Percentiles rank a stretch among this genome's conserved stretches.
Evolutionary conservation across 2,888 invertebrate species (phyloP).

Genomic region (Criorhina ranunculi): DNA sequence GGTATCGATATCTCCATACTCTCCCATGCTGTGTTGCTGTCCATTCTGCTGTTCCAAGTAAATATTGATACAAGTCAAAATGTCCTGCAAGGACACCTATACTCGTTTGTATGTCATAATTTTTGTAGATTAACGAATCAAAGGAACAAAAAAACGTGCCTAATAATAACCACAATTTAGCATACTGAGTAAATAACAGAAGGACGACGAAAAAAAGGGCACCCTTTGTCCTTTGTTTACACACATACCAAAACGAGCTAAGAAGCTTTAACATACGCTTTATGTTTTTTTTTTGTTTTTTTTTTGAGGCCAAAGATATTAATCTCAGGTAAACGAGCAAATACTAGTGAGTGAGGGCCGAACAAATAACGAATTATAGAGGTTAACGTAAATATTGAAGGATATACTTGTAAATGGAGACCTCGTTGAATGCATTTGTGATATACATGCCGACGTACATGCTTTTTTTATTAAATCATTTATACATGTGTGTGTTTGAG

Average conservation of each 20-base stretch:
- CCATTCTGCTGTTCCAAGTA: constrained; percentile 1
- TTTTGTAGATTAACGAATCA: constrained; percentile 47
- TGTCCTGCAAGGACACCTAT: constrained; percentile 2
- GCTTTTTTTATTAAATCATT: background rate
- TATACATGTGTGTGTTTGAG: background rate
- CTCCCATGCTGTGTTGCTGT: constrained; percentile 4
- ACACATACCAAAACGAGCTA: constrained; percentile 7
- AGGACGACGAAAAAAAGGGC: constrained; percentile 20
- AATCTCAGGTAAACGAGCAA: constrained; percentile 69
- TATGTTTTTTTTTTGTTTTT: constrained; percentile 26
- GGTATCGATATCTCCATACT: background rate
- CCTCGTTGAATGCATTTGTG: constrained; percentile 3
- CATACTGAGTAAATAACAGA: constrained; percentile 60
- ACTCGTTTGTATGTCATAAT: background rate
- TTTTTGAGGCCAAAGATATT: constrained; percentile 66
- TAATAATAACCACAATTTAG: constrained; percentile 60
- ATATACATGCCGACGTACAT: background rate
- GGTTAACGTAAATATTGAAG: constrained; percentile 50
- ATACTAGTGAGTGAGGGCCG: constrained; percentile 41
- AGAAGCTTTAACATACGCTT: constrained; percentile 21
- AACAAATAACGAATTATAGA: constrained; percentile 60
- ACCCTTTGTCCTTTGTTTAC: constrained; percentile 38
- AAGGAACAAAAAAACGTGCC: constrained; percentile 24
- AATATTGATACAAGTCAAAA: constrained; percentile 35
- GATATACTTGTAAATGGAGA: constrained; percentile 6